Conservation (phyloP, 2,113 vertebrate species). For the Ginglymostoma cirratum region DNA sequence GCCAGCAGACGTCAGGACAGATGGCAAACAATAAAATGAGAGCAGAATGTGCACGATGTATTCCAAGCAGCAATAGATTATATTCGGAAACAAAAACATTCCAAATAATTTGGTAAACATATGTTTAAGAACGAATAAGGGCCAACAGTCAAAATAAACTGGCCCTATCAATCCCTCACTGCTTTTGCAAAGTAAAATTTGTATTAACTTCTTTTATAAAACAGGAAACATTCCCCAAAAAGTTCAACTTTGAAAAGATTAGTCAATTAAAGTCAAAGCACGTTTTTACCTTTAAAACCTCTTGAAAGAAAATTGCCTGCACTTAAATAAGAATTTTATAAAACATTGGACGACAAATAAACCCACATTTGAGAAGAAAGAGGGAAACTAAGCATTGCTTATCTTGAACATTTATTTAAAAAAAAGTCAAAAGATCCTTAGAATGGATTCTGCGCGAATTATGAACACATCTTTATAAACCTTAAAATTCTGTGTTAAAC, state of each 20-base stretch:
- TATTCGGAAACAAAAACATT: neutral
- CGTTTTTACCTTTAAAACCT: neutral
- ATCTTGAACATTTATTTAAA: neutral
- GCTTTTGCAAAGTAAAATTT: neutral
- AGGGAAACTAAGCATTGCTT: neutral
- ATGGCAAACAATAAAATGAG: conserved; percentile 57
- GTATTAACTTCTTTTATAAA: neutral
- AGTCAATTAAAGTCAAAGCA: neutral
- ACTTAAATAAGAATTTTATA: neutral
- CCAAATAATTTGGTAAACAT: conserved; percentile 22
- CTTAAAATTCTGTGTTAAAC: neutral
- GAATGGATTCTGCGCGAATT: neutral
- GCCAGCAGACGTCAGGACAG: conserved; percentile 56
- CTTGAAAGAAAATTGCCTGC: neutral
- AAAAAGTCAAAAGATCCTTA: neutral
- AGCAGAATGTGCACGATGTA: conserved; percentile 39
- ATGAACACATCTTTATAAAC: neutral
- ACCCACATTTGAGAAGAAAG: neutral
- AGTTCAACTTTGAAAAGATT: neutral
- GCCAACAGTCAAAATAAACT: neutral
- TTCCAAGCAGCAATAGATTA: conserved; percentile 8
- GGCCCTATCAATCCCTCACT: no score
- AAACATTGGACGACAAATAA: neutral
- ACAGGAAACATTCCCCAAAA: neutral
- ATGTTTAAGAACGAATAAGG: conserved; percentile 1